Percentiles rank a stretch among this genome's conserved stretches.
These are phyloP conservation scores for Hydrophis major DNA, from an alignment of 2,797 vertebrate genomes.

Conservation along the genomic window DNA sequence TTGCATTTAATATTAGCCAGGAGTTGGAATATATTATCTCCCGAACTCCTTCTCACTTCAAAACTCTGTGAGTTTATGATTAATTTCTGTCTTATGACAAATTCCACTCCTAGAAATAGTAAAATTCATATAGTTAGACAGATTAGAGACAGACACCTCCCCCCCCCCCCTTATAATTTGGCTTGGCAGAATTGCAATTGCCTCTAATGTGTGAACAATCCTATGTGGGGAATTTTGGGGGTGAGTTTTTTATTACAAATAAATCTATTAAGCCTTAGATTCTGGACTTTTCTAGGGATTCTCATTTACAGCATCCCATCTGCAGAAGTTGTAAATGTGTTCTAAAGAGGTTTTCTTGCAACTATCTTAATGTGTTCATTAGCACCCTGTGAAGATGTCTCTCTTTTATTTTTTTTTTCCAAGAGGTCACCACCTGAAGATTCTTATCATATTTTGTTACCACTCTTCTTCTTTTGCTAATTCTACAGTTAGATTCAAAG, in stretches of 20 bases:
- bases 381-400: background rate
- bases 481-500: background rate
- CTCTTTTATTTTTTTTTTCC: background rate
- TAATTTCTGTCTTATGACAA: background rate
- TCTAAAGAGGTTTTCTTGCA: too few species aligned
- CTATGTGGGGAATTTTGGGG: background rate
- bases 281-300: background rate
- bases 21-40: background rate
- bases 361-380: background rate
- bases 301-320: background rate
- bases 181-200: background rate
- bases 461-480: background rate
- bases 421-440: background rate
- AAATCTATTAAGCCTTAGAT: too few species aligned
- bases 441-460: background rate
- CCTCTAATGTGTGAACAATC: background rate
- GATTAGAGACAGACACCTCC: background rate
- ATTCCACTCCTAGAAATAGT: background rate
- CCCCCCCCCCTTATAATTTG: background rate
- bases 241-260: background rate
- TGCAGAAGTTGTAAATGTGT: background rate
- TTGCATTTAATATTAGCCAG: background rate
- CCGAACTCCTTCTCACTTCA: background rate
- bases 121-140: background rate
- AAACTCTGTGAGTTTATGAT: background rate